Conservation (phyloP, 2,888 invertebrate genomes). For the Apantesis nais region DNA sequence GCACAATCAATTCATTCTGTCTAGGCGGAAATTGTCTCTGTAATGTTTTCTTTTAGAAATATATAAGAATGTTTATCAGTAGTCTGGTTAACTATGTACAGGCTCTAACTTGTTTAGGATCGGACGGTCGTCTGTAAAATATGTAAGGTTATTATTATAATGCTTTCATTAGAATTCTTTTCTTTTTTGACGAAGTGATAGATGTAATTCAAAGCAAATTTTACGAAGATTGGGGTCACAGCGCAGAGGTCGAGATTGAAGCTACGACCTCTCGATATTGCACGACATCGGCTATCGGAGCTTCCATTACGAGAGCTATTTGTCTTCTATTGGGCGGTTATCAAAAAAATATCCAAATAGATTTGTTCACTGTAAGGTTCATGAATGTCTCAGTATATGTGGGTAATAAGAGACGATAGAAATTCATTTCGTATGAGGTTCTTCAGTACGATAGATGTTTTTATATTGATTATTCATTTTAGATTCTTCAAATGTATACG, state of each 20-base stretch:
- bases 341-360: background rate
- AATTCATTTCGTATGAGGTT: background rate
- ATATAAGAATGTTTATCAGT: background rate
- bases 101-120: background rate
- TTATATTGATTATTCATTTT: background rate
- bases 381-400: background rate
- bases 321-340: constrained; percentile 18
- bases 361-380: background rate
- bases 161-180: background rate
- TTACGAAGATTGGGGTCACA: constrained; percentile 25
- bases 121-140: background rate
- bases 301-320: constrained; percentile 21
- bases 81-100: background rate
- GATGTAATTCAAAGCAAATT: constrained; percentile 9
- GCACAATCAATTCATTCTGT: too few species aligned
- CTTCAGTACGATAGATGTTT: background rate
- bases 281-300: constrained; percentile 24
- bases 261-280: constrained; percentile 29
- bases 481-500: background rate
- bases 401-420: background rate
- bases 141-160: too few species aligned
- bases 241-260: constrained; percentile 26
- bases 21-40: too few species aligned
- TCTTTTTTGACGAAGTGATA: background rate
- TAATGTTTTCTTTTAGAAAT: too few species aligned